Base-by-base conservation (phyloP, 2,888 invertebrate species). In the Drosophila mimica region DNA sequence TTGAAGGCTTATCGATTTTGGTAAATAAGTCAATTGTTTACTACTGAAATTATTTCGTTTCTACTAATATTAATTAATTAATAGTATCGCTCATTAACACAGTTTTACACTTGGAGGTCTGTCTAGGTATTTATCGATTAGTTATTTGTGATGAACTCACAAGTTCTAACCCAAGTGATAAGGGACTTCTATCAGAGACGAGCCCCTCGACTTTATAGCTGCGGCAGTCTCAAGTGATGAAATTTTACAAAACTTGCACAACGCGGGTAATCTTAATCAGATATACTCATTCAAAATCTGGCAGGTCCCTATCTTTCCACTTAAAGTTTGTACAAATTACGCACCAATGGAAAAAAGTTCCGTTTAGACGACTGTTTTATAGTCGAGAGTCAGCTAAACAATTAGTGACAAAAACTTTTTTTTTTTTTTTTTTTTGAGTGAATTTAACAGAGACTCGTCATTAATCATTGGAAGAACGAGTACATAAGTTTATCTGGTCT, bases 401-500 rank as follows among this genome's bases (percentile, higher is more conserved):
- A 72, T 46, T 33, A 9, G 40, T 30, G 40, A 56, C 70, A 75
- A 78, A n/a, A n/a, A n/a, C n/a, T n/a, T n/a, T 38, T 15, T 34
- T 54, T 33, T 33, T 8, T 43, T 20, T 15, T 40, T 56, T 17
- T 71, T 43, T 52, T 46, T 33, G 11, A n/a, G n/a, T 34, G 49
- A 31, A 5, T 25, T 40, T 11, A n/a, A 1, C 17, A n/a, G n/a
- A 30, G 13, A 15, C 3, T n/a, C 8, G 13, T 30, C 38, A 33
- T 43, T 36, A 28, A 65, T 30, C 58, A 59, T 48, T 17, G 57
- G 51, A 38, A 38, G 58, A 59, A 28, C 0, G 33, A 48, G 51
- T 31, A 53, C 65, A 61, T 51, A 69, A 54, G 52, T 56, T 56
- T 70, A 74, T 81, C 66, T 74, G 17, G n/a, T 4, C 30, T 36